These are phyloP conservation scores for Achroia grisella DNA, from an alignment of 1,140 invertebrate species.

Conservation along the genomic window DNA sequence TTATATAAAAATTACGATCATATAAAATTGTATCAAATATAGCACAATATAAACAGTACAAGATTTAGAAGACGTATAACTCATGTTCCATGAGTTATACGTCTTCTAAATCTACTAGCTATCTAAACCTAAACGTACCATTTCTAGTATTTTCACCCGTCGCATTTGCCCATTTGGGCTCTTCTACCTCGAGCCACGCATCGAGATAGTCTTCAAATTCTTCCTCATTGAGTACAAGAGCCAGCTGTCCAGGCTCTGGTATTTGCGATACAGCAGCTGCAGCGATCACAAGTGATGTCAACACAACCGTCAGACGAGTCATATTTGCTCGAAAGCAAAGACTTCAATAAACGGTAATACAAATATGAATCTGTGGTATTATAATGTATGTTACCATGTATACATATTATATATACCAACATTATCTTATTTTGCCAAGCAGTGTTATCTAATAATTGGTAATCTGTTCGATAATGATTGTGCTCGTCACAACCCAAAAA, in stretches of 20 bases:
- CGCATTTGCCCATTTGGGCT: conserved; percentile 28
- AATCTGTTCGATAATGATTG: too few species aligned
- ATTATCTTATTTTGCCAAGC: too few species aligned
- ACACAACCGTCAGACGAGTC: not conserved
- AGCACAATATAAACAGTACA: too few species aligned
- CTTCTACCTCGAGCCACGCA: conserved; percentile 40
- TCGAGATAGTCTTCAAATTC: conserved; percentile 61
- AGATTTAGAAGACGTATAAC: too few species aligned
- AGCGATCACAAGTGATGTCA: not conserved
- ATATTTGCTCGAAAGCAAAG: not conserved
- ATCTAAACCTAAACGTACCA: too few species aligned
- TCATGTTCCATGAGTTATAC: too few species aligned
- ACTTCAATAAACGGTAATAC: not conserved
- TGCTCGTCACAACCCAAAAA: too few species aligned
- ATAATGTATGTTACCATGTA: not conserved
- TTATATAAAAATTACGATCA: too few species aligned
- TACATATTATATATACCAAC: too few species aligned
- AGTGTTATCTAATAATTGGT: too few species aligned
- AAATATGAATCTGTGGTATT: not conserved
- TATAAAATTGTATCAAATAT: too few species aligned
- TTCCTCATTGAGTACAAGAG: conserved; percentile 42
- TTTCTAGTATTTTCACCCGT: conserved; percentile 16
- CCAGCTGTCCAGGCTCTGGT: conserved; percentile 31
- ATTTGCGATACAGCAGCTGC: conserved; percentile 17
- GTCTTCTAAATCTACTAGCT: too few species aligned